Conservation (phyloP, 1,140 invertebrate species). For the Drosophila sturtevanti region DNA sequence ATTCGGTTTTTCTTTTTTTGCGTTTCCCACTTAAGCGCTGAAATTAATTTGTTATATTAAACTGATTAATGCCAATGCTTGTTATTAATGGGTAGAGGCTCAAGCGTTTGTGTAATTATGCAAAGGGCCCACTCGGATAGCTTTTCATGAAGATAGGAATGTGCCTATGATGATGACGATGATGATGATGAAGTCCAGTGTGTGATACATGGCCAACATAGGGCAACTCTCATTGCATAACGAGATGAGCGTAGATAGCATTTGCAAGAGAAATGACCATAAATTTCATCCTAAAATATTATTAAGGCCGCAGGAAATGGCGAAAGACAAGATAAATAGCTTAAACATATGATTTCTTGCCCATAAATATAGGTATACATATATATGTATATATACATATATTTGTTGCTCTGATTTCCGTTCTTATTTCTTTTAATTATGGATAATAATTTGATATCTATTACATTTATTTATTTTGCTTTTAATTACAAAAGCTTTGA, state of each 20-base stretch:
- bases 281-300: neutral
- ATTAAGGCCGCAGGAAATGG: neutral
- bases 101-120: slow-evolving; percentile 38
- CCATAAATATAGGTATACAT: no score
- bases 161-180: neutral
- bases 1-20: neutral
- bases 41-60: slow-evolving; percentile 73
- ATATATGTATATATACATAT: no score
- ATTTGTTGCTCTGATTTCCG: no score
- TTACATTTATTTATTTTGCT: no score
- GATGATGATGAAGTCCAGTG: neutral
- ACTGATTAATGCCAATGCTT: slow-evolving; percentile 61
- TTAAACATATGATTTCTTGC: neutral
- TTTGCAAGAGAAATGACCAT: neutral
- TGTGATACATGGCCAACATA: neutral
- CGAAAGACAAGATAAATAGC: neutral
- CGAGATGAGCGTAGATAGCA: slow-evolving; percentile 1
- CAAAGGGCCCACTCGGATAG: slow-evolving; percentile 35
- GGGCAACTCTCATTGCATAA: neutral
- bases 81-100: slow-evolving; percentile 53
- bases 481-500: neutral
- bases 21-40: slow-evolving; percentile 17
- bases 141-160: neutral
- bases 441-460: no score
- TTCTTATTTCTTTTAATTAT: no score